Conservation (phyloP, 2,797 vertebrate species). For the Acanthiza pusilla region DNA sequence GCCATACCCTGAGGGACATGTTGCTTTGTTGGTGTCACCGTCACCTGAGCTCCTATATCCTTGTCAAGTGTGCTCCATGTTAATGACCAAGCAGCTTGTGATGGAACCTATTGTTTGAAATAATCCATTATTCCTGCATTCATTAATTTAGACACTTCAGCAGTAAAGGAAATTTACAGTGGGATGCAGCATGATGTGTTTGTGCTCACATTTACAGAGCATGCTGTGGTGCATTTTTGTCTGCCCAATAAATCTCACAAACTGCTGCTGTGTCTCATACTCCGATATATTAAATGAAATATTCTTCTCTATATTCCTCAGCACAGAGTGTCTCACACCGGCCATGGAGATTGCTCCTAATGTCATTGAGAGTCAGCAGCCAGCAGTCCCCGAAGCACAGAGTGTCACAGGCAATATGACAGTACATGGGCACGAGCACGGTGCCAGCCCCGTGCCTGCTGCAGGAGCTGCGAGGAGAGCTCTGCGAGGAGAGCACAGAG, state of each 20-base stretch:
- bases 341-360: constrained; percentile 25
- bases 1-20: not conserved
- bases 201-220: not conserved
- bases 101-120: not conserved
- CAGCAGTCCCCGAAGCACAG: not conserved
- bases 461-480: not conserved
- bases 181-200: not conserved
- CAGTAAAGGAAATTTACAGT: not conserved
- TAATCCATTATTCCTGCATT: not conserved
- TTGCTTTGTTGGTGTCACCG: not conserved
- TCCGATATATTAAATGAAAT: constrained; percentile 1
- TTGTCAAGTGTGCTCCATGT: not conserved
- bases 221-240: not conserved
- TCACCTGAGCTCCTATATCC: not conserved
- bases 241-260: constrained; percentile 5
- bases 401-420: not conserved
- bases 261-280: not conserved
- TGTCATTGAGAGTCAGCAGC: constrained; percentile 36
- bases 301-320: not conserved
- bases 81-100: not conserved
- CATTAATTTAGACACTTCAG: not conserved
- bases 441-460: not conserved
- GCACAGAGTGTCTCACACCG: not conserved
- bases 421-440: not conserved
- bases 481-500: not conserved